phyloP scores from a whole-genome alignment of 2,113 vertebrate genomes.

The Uria aalge region DNA sequence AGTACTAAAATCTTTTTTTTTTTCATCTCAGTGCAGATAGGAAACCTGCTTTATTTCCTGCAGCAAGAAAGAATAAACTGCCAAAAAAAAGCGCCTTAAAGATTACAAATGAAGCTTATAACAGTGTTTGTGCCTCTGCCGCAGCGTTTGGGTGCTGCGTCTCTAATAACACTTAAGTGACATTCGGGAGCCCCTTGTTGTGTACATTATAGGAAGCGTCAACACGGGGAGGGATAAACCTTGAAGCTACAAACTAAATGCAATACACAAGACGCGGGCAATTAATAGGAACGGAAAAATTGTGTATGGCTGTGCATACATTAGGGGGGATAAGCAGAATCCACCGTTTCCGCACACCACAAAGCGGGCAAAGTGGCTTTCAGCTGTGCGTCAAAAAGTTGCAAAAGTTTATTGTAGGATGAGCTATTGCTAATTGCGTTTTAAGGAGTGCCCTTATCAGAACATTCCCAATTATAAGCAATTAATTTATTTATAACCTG shows the following conservation, averaged over 20 bases:
- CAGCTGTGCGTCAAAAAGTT: not conserved
- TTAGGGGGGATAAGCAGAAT: not conserved
- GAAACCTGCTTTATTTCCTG: not conserved
- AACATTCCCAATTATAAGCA: not conserved
- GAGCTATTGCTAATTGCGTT: not conserved
- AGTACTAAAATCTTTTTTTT: slow-evolving; percentile 1
- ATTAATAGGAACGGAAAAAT: not conserved
- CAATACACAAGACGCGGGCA: not conserved
- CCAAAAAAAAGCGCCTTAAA: not conserved
- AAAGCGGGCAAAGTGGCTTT: not conserved
- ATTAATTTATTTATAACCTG: not conserved
- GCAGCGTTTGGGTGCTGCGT: not conserved
- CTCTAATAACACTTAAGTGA: not conserved
- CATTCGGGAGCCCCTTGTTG: not conserved
- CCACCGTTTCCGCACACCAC: fast-evolving
- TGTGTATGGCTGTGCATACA: not conserved
- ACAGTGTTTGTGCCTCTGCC: not conserved
- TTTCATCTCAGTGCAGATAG: not conserved
- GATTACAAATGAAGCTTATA: not conserved
- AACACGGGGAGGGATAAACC: not conserved
- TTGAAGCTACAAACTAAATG: not conserved
- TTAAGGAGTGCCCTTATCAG: not conserved
- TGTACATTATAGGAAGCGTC: not conserved
- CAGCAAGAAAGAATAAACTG: not conserved
- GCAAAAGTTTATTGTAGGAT: not conserved